A percentile compares a stretch with the other conserved stretches of the same genome.
These are phyloP conservation scores for Scaptomyza parva DNA, from an alignment of 2,888 invertebrate genomes.

Conservation along the genomic window DNA sequence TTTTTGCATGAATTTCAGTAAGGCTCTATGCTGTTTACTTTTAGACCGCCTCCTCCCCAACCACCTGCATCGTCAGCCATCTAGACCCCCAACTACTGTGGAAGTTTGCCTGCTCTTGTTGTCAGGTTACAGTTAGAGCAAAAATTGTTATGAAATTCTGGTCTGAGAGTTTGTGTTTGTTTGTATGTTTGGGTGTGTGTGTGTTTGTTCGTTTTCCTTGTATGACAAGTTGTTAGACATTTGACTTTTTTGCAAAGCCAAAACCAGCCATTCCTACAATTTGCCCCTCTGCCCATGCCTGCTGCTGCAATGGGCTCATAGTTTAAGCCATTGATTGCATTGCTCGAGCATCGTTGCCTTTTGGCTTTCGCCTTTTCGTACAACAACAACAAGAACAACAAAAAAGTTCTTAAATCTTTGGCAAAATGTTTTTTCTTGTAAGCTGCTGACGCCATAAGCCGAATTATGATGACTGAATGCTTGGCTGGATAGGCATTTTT, in stretches of 20 bases:
- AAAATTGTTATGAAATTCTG: conserved; percentile 70
- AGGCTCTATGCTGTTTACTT: conserved; percentile 43
- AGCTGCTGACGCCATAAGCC: conserved; percentile 59
- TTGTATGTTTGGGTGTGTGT: conserved; percentile 26
- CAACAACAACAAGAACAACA: conserved; percentile 36
- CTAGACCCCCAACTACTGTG: not conserved
- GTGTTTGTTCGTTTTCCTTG: conserved; percentile 50
- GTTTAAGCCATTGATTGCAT: conserved; percentile 79
- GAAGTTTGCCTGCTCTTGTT: not conserved
- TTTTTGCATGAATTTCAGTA: conserved; percentile 27
- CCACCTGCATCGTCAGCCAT: not conserved
- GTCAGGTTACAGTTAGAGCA: conserved; percentile 41
- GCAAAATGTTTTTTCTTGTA: conserved; percentile 59
- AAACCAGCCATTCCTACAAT: conserved; percentile 5
- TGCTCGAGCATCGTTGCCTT: conserved; percentile 61
- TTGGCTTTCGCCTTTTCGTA: conserved; percentile 55
- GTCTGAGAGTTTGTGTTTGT: conserved; percentile 23
- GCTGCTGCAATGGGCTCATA: conserved; percentile 27
- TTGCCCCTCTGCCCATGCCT: not conserved
- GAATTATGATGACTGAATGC: conserved; percentile 63
- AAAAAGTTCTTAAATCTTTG: conserved; percentile 66
- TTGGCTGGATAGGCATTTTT: conserved; percentile 62
- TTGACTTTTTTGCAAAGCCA: conserved; percentile 53
- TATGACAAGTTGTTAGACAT: conserved; percentile 77
- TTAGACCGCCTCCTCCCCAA: not conserved